Evolutionary conservation across 1,140 invertebrate genomes (phyloP).

Genomic region (Formica exsecta): DNA sequence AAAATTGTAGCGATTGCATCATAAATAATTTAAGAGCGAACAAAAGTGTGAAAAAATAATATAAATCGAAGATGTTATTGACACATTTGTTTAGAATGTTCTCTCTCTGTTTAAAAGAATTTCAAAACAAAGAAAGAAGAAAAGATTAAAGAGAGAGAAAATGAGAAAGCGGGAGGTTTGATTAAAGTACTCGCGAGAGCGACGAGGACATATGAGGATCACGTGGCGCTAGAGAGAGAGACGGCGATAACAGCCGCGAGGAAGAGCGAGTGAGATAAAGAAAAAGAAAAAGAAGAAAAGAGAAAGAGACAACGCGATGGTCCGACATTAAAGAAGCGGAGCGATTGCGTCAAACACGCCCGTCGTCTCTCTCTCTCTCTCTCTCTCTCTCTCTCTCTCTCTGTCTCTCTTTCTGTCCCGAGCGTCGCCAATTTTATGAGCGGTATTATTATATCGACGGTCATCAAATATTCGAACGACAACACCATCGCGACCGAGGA

Average conservation of each 20-base stretch:
- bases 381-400: not conserved
- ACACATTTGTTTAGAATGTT: conserved; percentile 24
- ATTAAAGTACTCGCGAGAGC: not conserved
- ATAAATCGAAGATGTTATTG: not conserved
- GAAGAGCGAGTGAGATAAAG: not conserved
- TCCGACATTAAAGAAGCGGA: conserved; percentile 19
- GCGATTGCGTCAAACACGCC: conserved; percentile 66
- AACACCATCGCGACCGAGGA: not conserved
- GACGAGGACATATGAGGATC: conserved; percentile 3
- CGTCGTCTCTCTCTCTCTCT: not conserved
- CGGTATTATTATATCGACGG: not conserved
- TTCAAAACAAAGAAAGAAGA: not conserved
- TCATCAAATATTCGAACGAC: not conserved
- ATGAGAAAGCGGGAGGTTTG: conserved; percentile 4
- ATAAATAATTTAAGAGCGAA: conserved; percentile 27
- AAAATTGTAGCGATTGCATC: not conserved
- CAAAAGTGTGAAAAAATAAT: not conserved
- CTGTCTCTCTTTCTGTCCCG: not conserved
- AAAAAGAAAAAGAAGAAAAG: not conserved
- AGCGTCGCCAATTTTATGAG: conserved; percentile 1
- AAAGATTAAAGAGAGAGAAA: not conserved
- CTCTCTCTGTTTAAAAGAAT: not conserved
- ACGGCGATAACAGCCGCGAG: not conserved
- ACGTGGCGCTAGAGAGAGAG: conserved; percentile 21
- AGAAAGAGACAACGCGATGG: conserved; percentile 47